Conservation (phyloP, 2,888 invertebrate genomes). For the Papilio demoleus region DNA sequence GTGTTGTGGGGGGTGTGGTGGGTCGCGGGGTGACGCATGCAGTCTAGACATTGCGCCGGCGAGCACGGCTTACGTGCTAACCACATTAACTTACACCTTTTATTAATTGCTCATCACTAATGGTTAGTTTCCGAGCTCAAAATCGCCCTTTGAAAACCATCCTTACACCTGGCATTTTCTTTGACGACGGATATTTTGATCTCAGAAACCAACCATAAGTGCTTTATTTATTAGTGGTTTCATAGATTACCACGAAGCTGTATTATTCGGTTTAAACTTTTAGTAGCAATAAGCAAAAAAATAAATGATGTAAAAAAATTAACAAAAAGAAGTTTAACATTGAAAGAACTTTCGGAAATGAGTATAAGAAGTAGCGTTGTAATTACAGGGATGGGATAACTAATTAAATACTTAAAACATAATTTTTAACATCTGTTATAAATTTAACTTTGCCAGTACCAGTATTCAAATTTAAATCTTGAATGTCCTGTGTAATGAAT, state of each 20-base stretch:
- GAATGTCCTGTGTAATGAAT: neutral
- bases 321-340: no score
- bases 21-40: slow-evolving; percentile 70
- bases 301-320: no score
- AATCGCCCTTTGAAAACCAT: no score
- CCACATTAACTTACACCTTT: slow-evolving; percentile 67
- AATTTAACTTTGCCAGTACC: slow-evolving; percentile 23
- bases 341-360: no score
- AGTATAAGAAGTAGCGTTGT: no score
- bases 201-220: no score
- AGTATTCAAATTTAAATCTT: neutral
- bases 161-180: no score
- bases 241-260: neutral
- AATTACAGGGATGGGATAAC: no score
- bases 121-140: no score
- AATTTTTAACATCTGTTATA: no score
- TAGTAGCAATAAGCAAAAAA: neutral
- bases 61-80: slow-evolving; percentile 68
- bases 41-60: slow-evolving; percentile 68
- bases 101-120: slow-evolving; percentile 73
- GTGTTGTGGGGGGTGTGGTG: slow-evolving; percentile 25
- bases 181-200: no score
- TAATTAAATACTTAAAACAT: no score
- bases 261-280: neutral
- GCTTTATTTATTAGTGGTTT: slow-evolving; percentile 54